Conservation (phyloP, 2,797 vertebrate genomes). For the Molossus alvarezi region DNA sequence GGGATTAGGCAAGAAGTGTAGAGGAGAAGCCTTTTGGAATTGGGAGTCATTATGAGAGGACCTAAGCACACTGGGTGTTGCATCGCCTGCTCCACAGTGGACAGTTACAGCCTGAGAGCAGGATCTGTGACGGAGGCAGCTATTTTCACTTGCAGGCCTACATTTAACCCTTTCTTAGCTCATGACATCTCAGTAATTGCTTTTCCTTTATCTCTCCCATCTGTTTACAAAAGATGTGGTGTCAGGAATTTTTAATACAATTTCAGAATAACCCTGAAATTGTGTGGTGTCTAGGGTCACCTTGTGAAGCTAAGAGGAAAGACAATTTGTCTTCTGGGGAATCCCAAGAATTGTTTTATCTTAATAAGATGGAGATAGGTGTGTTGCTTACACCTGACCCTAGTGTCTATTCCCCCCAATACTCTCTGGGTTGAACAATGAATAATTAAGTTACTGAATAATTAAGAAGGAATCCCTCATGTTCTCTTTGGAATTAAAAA, state of each 20-base stretch:
- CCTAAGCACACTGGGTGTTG: neutral
- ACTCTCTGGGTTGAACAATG: slow-evolving; percentile 27
- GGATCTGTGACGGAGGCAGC: neutral
- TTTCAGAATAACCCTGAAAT: slow-evolving; percentile 70
- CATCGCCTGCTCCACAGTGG: neutral
- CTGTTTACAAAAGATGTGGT: slow-evolving; percentile 57
- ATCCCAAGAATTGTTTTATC: slow-evolving; percentile 74
- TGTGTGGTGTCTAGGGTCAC: slow-evolving; percentile 51
- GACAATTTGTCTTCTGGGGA: slow-evolving; percentile 51
- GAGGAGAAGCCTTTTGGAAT: neutral
- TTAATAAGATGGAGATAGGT: slow-evolving; percentile 76
- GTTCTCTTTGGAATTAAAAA: slow-evolving; percentile 61
- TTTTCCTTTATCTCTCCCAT: slow-evolving; percentile 51
- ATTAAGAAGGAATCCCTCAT: slow-evolving; percentile 58
- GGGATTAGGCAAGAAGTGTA: neutral
- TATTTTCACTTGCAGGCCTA: neutral
- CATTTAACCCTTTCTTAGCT: slow-evolving; percentile 66
- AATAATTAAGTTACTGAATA: slow-evolving; percentile 63
- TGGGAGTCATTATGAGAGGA: neutral
- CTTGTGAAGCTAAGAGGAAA: slow-evolving; percentile 56
- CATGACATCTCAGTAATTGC: neutral
- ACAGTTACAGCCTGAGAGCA: neutral
- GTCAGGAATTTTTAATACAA: slow-evolving; percentile 59
- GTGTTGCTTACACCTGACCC: slow-evolving; percentile 65
- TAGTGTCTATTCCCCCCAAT: slow-evolving; percentile 23